These are phyloP conservation scores for Quadriops clusia DNA, from an alignment of 2,888 invertebrate species.

Conservation along the genomic window DNA sequence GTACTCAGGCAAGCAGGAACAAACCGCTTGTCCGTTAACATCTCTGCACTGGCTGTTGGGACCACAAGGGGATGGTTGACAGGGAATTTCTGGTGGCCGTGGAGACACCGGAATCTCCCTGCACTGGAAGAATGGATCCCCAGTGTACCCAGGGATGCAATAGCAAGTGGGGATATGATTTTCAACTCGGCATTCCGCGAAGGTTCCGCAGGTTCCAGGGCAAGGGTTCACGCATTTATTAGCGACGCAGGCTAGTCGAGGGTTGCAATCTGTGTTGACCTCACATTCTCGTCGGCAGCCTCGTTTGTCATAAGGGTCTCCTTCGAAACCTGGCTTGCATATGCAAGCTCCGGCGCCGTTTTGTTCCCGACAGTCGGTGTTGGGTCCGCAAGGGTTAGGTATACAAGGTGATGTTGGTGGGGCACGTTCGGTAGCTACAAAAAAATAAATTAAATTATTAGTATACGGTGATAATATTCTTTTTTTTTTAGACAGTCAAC, in stretches of 20 bases:
- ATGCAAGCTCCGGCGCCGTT: constrained; percentile 78
- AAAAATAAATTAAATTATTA: constrained; percentile 12
- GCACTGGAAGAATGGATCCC: constrained; percentile 74
- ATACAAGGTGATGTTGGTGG: constrained; percentile 63
- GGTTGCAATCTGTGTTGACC: constrained; percentile 61
- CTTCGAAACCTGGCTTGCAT: constrained; percentile 66
- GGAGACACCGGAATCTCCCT: constrained; percentile 42
- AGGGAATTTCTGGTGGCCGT: constrained; percentile 50
- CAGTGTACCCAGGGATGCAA: constrained; percentile 63
- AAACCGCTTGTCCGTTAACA: constrained; percentile 67
- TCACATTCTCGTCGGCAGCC: constrained; percentile 72
- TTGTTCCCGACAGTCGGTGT: constrained; percentile 70
- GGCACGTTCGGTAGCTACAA: constrained; percentile 49
- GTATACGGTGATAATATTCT: constrained; percentile 1
- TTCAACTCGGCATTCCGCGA: constrained; percentile 66
- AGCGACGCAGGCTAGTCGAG: constrained; percentile 61
- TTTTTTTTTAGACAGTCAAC: no score
- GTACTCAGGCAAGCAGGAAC: constrained; percentile 70
- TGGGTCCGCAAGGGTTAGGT: constrained; percentile 76
- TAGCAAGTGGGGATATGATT: constrained; percentile 69
- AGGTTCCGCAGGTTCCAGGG: constrained; percentile 68
- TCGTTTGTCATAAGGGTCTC: constrained; percentile 64
- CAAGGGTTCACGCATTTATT: constrained; percentile 80
- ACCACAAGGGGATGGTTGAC: constrained; percentile 76
- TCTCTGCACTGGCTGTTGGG: constrained; percentile 77